A percentile compares a stretch with the other conserved stretches of the same genome.
Conservation (phyloP, 1,140 invertebrate genomes). For the Drosophila malerkotliana region DNA sequence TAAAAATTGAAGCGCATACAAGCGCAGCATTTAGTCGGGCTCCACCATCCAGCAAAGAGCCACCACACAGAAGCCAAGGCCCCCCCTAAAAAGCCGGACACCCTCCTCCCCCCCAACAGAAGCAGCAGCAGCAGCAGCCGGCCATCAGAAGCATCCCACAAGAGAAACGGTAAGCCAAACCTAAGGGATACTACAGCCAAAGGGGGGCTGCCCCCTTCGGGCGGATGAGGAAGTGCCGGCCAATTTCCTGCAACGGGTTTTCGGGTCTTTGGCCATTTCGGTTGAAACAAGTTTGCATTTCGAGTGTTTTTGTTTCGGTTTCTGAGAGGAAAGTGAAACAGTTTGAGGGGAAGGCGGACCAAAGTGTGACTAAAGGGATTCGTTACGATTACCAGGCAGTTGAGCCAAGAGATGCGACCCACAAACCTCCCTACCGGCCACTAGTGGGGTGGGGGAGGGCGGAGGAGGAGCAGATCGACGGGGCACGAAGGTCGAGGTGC, state of each 20-base stretch:
- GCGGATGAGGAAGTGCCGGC: not conserved
- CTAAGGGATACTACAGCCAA: not conserved
- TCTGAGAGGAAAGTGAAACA: not conserved
- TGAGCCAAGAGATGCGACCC: no score
- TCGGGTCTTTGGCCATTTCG: not conserved
- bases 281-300: conserved; percentile 17
- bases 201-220: not conserved
- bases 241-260: not conserved
- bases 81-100: conserved; percentile 17
- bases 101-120: not conserved
- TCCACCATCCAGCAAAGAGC: conserved; percentile 48
- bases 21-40: conserved; percentile 72
- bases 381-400: no score
- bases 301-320: conserved; percentile 10
- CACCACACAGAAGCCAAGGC: conserved; percentile 14
- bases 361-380: no score
- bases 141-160: conserved; percentile 7
- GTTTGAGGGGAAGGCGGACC: not conserved
- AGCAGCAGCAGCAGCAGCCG: conserved; percentile 1
- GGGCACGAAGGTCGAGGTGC: conserved; percentile 36
- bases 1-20: conserved; percentile 78
- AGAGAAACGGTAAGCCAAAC: conserved; percentile 23
- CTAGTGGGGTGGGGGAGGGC: no score
- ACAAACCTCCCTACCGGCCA: no score
- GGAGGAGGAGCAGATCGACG: conserved; percentile 1